Conservation (phyloP, 2,113 vertebrate genomes). For the Seriola aureovittata region DNA sequence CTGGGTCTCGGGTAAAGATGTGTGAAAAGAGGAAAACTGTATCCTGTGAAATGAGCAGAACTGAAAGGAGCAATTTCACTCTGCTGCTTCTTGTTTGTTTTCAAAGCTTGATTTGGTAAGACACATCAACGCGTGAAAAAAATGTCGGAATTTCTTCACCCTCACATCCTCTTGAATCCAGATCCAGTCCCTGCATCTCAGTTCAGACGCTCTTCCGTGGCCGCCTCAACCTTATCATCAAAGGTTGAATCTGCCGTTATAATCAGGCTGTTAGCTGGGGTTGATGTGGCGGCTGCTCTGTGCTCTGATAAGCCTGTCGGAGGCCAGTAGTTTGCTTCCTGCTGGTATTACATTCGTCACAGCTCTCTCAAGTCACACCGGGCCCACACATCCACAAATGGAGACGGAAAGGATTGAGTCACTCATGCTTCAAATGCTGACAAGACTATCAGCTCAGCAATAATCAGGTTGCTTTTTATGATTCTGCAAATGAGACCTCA, state of each 20-base stretch:
- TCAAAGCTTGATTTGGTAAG: conserved; percentile 33
- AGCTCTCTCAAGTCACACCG: conserved; percentile 35
- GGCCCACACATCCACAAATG: conserved; percentile 24
- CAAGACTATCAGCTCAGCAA: conserved; percentile 11
- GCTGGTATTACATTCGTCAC: conserved; percentile 42
- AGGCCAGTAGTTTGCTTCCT: conserved; percentile 34
- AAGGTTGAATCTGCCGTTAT: conserved; percentile 55
- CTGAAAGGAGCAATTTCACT: conserved; percentile 36
- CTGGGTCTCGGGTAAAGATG: not conserved
- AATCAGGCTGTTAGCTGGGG: conserved; percentile 56
- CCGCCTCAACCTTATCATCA: conserved; percentile 52
- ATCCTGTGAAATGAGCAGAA: conserved; percentile 28
- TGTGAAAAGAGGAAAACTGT: conserved; percentile 23
- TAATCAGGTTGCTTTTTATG: not conserved
- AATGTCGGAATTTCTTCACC: not conserved
- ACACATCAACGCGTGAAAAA: not conserved
- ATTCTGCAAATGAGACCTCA: not conserved
- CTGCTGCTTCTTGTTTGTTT: conserved; percentile 36
- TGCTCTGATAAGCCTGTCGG: conserved; percentile 57
- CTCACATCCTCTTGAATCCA: conserved; percentile 30
- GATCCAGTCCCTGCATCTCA: conserved; percentile 20
- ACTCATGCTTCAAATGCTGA: not conserved
- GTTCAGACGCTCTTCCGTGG: conserved; percentile 7
- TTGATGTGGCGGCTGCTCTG: conserved; percentile 31
- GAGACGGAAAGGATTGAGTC: conserved; percentile 12